phyloP scores from a whole-genome alignment of 2,888 invertebrate genomes.

The Xestia sexstrigata region DNA sequence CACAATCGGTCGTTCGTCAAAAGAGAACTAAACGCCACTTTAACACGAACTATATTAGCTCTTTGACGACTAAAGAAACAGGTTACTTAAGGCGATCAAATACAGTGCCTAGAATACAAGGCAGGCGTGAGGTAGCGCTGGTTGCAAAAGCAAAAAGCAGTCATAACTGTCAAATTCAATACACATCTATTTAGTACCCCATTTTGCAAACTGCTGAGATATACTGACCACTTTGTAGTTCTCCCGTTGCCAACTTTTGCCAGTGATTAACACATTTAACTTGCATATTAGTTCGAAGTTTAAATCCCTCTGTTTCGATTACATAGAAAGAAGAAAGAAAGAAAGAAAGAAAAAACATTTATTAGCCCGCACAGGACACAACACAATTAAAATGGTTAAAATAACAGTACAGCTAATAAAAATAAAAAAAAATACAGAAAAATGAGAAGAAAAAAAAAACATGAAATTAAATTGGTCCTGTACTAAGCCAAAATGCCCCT shows the following conservation, averaged over 20 bases:
- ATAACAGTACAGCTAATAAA: no score
- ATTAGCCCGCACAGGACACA: no score
- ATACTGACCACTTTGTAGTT: slow-evolving; percentile 5
- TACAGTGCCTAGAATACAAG: slow-evolving; percentile 14
- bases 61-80: slow-evolving; percentile 14
- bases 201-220: slow-evolving; percentile 5
- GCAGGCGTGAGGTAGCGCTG: not conserved
- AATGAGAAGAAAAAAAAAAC: no score
- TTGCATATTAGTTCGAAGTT: slow-evolving; percentile 53
- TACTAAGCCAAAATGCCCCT: no score
- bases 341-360: no score
- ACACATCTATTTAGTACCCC: slow-evolving; percentile 5
- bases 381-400: no score
- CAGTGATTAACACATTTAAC: slow-evolving; percentile 48
- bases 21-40: slow-evolving; percentile 38
- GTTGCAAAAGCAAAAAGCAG: slow-evolving; percentile 11
- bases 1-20: slow-evolving; percentile 14
- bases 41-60: slow-evolving; percentile 36
- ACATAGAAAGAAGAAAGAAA: no score
- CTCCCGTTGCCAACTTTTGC: slow-evolving; percentile 29
- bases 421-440: no score
- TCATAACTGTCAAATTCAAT: slow-evolving; percentile 16
- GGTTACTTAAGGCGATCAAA: not conserved
- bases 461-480: no score
- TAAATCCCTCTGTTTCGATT: not conserved